Evolutionary conservation across 2,113 vertebrate species (phyloP), one percentile per base, ranked within the genome.

Genomic region (Acanthisitta chloris): DNA sequence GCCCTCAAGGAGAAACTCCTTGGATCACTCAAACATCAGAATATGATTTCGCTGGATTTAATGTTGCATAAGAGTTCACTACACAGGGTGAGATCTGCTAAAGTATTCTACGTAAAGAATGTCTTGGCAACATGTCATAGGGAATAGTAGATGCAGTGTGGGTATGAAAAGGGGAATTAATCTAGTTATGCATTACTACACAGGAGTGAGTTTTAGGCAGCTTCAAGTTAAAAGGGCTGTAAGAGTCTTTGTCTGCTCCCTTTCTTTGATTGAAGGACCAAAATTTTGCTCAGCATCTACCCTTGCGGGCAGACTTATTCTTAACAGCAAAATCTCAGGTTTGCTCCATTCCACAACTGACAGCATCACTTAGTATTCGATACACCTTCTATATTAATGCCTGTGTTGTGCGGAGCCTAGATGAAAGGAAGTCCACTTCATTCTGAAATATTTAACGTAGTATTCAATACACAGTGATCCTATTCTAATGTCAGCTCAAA

Each of bases 111-210:
- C 2, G 1, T 67, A 51, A 86, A 76, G 25, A 51, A 61, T 52
- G 21, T 66, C 17, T 48, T 86, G 36, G 17, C 19, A 65, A 9
- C 6, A 70, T 4, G 3, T 57, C 13, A 23, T 14, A 45, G 34
- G 4, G 81, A 43, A 65, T 10, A 48, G 10, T 18, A 43, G 7
- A 6, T 28, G 3, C 13, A 24, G 8, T 31, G 36, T 34, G 36
- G 1, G 5, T 76, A 38, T 24, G 33, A 23, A 69, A 71, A 42
- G 4, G 34, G 12, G 6, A 83, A 17, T 76, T 3, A 88, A 59
- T 49, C 28, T 45, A 38, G 33, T 40, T 58, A 12, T 0, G 0
- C 4, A 14, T 36, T 65, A 38, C 26, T 76, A 28, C 17, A 45
- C 6, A 58, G n/a, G 12, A 76, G 5, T 12, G 17, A 86, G 6